Percentiles rank a stretch among this genome's conserved stretches.
These are phyloP conservation scores for Pteruthius melanotis DNA, from an alignment of 2,113 vertebrate species.

Conservation along the genomic window DNA sequence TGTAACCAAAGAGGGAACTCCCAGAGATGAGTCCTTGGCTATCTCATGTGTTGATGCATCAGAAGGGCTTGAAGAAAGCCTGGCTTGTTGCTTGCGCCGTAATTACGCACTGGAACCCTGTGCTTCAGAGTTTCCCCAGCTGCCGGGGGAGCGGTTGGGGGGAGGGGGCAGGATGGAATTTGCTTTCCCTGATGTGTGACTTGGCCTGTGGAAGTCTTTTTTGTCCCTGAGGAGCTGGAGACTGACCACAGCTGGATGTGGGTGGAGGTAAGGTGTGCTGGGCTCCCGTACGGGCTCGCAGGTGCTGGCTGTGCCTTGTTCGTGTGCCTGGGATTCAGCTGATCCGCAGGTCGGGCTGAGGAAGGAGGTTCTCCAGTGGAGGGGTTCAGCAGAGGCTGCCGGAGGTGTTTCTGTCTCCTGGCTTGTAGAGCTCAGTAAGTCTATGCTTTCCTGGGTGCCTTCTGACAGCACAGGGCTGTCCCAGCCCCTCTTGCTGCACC, in stretches of 20 bases:
- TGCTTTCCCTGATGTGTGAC: neutral
- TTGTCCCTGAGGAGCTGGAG: neutral
- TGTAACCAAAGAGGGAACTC: conserved; percentile 58
- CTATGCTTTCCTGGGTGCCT: neutral
- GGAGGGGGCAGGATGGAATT: neutral
- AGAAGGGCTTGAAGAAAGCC: conserved; percentile 44
- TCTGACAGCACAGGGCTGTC: accelerated
- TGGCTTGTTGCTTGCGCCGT: neutral
- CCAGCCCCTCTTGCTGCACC: accelerated
- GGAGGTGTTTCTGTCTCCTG: neutral
- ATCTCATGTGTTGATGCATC: conserved; percentile 51
- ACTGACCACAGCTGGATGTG: neutral
- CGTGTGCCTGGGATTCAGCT: accelerated
- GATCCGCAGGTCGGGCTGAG: accelerated
- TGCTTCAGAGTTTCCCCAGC: neutral
- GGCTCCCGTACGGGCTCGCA: accelerated
- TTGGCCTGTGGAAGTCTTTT: neutral
- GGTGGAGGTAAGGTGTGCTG: neutral
- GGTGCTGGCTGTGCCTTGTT: neutral
- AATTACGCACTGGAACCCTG: neutral
- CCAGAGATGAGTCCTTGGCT: conserved; percentile 55
- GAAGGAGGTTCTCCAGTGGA: neutral
- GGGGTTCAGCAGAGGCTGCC: neutral
- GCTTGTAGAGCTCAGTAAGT: accelerated
- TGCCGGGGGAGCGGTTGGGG: neutral